These are phyloP conservation scores for Microctonus hyperodae DNA, from an alignment of 2,888 invertebrate genomes.

Conservation along the genomic window DNA sequence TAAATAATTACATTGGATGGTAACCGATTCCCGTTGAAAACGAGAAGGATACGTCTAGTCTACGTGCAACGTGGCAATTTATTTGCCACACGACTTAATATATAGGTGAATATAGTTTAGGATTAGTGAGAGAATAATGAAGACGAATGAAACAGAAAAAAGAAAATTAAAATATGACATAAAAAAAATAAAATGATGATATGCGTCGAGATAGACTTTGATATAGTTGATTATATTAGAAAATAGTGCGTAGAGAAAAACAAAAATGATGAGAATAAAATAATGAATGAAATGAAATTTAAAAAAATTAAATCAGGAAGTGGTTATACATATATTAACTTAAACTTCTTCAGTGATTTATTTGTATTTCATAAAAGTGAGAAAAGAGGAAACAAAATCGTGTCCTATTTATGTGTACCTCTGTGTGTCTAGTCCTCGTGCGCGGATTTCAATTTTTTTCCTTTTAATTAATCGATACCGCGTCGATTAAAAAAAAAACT, in stretches of 20 bases:
- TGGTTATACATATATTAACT: constrained; percentile 4
- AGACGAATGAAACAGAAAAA: not conserved
- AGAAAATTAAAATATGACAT: constrained; percentile 1
- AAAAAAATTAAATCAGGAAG: not conserved
- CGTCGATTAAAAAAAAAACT: constrained; percentile 15
- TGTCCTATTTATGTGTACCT: constrained; percentile 61
- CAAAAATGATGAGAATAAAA: constrained; percentile 7
- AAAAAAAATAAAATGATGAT: not conserved
- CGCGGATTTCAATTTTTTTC: constrained; percentile 27
- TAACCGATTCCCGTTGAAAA: constrained; percentile 9
- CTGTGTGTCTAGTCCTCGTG: constrained; percentile 60
- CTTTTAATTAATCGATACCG: constrained; percentile 16
- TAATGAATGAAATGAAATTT: not conserved
- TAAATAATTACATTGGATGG: constrained; percentile 6
- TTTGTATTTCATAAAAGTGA: constrained; percentile 30
- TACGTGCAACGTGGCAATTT: constrained; percentile 32
- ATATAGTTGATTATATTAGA: constrained; percentile 7
- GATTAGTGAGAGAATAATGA: constrained; percentile 16
- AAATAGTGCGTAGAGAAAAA: constrained; percentile 8
- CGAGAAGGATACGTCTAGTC: constrained; percentile 38
- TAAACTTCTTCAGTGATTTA: constrained; percentile 19
- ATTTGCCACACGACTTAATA: constrained; percentile 18
- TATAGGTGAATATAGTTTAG: constrained; percentile 16
- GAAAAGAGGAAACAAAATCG: constrained; percentile 31
- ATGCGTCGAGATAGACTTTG: not conserved